A percentile compares a stretch with the other conserved stretches of the same genome.
phyloP scores from a whole-genome alignment of 1,140 invertebrate species.

The Hormaphis cornu region DNA sequence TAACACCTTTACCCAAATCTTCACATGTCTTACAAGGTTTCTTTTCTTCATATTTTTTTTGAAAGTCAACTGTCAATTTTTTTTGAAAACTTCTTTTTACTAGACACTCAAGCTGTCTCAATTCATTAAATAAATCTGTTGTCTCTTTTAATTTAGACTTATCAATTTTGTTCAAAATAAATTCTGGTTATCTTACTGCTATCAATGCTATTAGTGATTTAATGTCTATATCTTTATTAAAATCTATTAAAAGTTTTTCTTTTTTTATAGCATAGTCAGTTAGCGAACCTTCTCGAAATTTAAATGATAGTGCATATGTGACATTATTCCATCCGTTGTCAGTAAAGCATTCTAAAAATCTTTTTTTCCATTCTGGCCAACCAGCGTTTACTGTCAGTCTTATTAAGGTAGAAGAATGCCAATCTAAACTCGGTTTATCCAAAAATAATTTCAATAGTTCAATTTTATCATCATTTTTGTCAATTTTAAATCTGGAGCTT shows the following conservation, averaged over 20 bases:
- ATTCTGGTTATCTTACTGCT: background rate
- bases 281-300: background rate
- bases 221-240: background rate
- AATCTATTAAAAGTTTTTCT: conserved; percentile 10
- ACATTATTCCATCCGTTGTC: background rate
- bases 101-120: too few relatives aligned
- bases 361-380: background rate
- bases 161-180: background rate
- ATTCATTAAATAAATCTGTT: too few relatives aligned
- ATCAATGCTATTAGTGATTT: background rate
- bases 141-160: background rate
- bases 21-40: conserved; percentile 14
- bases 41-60: background rate
- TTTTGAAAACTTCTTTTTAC: too few relatives aligned
- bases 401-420: background rate
- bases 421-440: background rate
- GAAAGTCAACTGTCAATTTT: background rate
- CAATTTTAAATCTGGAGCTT: background rate
- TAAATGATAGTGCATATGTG: background rate
- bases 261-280: conserved; percentile 1
- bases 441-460: too few relatives aligned
- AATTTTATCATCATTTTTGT: background rate
- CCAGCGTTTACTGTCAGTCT: background rate
- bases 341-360: background rate
- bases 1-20: background rate